Evolutionary conservation across 2,888 invertebrate genomes (phyloP), one percentile per base, ranked within the genome.

Genomic region (Eupithecia insigniata): DNA sequence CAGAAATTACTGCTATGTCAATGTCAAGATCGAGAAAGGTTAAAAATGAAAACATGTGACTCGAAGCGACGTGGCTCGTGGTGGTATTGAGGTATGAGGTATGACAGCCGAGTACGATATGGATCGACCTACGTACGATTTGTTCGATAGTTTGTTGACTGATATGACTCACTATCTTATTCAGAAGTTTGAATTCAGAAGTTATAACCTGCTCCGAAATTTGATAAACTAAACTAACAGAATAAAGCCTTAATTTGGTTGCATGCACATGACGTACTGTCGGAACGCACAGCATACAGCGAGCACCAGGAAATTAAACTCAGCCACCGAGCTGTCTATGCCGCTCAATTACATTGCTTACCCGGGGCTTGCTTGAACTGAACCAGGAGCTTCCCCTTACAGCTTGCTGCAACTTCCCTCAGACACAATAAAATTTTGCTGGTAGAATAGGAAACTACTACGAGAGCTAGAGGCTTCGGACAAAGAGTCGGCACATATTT

Each of bases 261-360:
- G 65, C 70, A 64, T 72, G 72, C 70, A 71, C 67, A 72, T 66
- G 74, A 72, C 72, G 69, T 69, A 69, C 46, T 22, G 46, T 51
- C 66, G 71, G 65, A 70, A 70, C 72, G 70, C 70, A 70, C 70
- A 67, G 43, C 55, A 36, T 22, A 46, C 46, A 18, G 32, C 58
- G 34, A 67, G 51, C 70, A 43, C 68, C 79, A 79, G 79, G 79
- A 79, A 79, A 79, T 79, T 79, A 79, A 79, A 78, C 46, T 51
- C 46, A 51, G 46, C 72, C 73, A 68, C 74, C 71, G 67, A 64
- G 68, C 78, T 76, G 79, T 81, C 74, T 75, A 77, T 79, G 73
- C 77, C 74, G 71, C 80, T 80, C 78, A 80, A 80, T 81, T 79
- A 81, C 76, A 58, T 68, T 70, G 72, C 78, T 69, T 74, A 76